Evolutionary conservation across 1,140 invertebrate genomes (phyloP).

Genomic region (Drosophila kanapiae): DNA sequence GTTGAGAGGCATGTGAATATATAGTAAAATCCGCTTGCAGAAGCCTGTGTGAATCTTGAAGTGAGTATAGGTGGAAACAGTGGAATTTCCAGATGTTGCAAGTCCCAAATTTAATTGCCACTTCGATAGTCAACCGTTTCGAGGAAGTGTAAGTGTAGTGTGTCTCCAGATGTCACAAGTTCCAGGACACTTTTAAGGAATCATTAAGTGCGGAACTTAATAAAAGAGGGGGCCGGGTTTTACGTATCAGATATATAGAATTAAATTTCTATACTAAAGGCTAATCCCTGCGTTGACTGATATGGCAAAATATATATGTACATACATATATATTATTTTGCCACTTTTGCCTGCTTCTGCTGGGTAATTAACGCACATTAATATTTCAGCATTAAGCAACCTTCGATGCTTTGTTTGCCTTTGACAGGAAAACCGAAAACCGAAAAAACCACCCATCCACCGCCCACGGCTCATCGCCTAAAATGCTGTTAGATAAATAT

Average conservation of each 20-base stretch:
- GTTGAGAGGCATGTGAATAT: not conserved
- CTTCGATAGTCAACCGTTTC: not conserved
- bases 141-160: not conserved
- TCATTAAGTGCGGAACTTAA: not conserved
- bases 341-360: not conserved
- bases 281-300: not conserved
- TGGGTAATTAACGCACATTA: slow-evolving; percentile 77
- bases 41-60: no score
- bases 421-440: slow-evolving; percentile 47
- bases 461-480: slow-evolving; percentile 33
- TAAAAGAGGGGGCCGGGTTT: no score
- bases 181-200: not conserved
- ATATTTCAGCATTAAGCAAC: slow-evolving; percentile 79
- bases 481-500: slow-evolving; percentile 81
- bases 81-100: slow-evolving; percentile 2
- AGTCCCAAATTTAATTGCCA: not conserved
- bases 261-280: slow-evolving; percentile 3
- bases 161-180: slow-evolving; percentile 2
- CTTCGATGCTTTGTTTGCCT: slow-evolving; percentile 77
- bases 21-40: no score
- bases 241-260: not conserved
- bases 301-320: not conserved
- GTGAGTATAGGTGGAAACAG: no score
- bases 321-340: no score
- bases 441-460: not conserved